phyloP scores from a whole-genome alignment of 2,113 vertebrate species.

The Semicossyphus pulcher region DNA sequence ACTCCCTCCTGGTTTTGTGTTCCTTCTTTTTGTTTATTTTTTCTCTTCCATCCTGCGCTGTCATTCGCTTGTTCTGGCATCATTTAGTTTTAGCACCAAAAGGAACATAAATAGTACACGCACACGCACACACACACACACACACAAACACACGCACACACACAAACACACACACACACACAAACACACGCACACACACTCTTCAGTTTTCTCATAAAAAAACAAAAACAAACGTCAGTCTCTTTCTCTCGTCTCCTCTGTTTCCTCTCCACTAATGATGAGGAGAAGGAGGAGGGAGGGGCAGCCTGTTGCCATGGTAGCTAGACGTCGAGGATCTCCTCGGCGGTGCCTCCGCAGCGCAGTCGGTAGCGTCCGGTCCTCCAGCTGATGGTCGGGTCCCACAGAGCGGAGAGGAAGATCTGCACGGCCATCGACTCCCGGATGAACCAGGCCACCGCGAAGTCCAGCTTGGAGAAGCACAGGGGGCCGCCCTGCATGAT shows the following conservation, averaged over 20 bases:
- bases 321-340: slow-evolving; percentile 96
- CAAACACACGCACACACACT: slow-evolving; percentile 20
- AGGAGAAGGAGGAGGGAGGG: neutral
- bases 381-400: slow-evolving; percentile 99
- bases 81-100: slow-evolving; percentile 69
- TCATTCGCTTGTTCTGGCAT: slow-evolving; percentile 56
- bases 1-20: neutral
- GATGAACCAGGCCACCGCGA: slow-evolving; percentile 99
- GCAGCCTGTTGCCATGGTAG: neutral
- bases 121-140: slow-evolving; percentile 37
- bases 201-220: slow-evolving; percentile 46
- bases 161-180: neutral
- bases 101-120: slow-evolving; percentile 77
- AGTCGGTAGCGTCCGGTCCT: slow-evolving; percentile 95
- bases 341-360: slow-evolving; percentile 96
- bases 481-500: slow-evolving; percentile 78
- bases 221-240: slow-evolving; percentile 39
- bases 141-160: slow-evolving; percentile 10
- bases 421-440: slow-evolving; percentile 98
- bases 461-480: slow-evolving; percentile 98
- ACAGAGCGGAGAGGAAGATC: slow-evolving; percentile 98
- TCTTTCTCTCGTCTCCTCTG: neutral
- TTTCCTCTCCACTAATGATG: neutral
- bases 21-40: neutral
- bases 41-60: slow-evolving; percentile 6